Conservation (phyloP, 2,113 vertebrate species). For the Ophiodon elongatus region DNA sequence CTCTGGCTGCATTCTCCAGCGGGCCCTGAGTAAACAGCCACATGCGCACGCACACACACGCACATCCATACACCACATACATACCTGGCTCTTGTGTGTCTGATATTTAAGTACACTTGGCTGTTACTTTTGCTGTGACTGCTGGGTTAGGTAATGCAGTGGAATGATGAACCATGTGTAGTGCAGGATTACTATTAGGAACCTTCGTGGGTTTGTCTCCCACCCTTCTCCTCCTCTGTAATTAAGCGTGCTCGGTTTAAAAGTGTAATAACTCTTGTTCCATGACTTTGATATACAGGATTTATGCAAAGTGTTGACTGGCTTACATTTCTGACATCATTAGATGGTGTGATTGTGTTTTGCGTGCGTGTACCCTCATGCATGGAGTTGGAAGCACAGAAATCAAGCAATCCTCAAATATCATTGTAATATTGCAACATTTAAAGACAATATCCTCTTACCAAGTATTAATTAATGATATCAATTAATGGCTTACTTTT, state of each 20-base stretch:
- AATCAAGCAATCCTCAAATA: background rate
- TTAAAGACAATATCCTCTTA: background rate
- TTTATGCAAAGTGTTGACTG: too few species aligned
- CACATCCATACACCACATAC: slow-evolving; percentile 10
- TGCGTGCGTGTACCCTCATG: slow-evolving; percentile 9
- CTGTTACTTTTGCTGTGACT: slow-evolving; percentile 3
- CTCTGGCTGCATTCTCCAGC: slow-evolving; percentile 73
- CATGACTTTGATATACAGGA: slow-evolving; percentile 35
- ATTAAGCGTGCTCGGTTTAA: slow-evolving; percentile 55
- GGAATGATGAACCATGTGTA: slow-evolving; percentile 11
- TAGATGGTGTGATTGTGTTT: slow-evolving; percentile 45
- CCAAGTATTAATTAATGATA: slow-evolving; percentile 5
- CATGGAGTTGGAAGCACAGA: background rate
- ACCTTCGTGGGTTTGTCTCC: slow-evolving; percentile 11
- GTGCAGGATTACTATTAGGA: slow-evolving; percentile 11
- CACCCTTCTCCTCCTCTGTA: slow-evolving; percentile 28
- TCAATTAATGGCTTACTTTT: background rate
- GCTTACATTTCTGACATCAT: too few species aligned
- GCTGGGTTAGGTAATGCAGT: background rate
- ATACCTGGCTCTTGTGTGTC: slow-evolving; percentile 41
- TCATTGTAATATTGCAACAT: background rate
- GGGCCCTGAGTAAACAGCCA: slow-evolving; percentile 67
- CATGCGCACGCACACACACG: slow-evolving; percentile 8
- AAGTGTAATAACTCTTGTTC: slow-evolving; percentile 47
- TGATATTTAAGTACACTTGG: slow-evolving; percentile 39